phyloP scores from a whole-genome alignment of 1,140 invertebrate species.

The Phymorhynchus buccinoides region DNA sequence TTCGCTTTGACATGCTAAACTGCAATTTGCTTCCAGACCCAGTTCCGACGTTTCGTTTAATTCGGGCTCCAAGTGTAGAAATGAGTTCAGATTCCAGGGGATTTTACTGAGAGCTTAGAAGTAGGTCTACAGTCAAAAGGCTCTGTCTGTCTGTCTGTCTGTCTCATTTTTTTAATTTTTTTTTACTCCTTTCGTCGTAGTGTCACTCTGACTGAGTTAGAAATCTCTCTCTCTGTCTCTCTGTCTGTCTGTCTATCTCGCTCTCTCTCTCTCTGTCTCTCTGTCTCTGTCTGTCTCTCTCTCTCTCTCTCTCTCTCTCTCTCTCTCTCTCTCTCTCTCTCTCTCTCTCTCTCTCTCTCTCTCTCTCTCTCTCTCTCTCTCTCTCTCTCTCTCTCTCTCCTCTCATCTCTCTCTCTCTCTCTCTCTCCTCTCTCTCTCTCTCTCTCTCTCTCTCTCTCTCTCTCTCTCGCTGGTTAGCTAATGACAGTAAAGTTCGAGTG shows the following conservation, averaged over 20 bases:
- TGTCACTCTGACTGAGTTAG: too few relatives aligned
- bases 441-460: background rate
- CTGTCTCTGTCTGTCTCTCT: background rate
- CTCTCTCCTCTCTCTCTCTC: background rate
- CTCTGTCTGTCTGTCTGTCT: background rate
- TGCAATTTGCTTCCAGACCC: constrained; percentile 15
- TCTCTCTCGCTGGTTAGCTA: too few relatives aligned
- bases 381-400: background rate
- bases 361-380: background rate
- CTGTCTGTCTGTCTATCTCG: background rate
- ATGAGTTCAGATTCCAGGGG: constrained; percentile 9
- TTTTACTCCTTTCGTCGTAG: too few relatives aligned
- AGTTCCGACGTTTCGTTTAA: constrained; percentile 15
- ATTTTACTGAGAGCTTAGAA: background rate
- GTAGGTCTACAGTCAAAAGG: too few relatives aligned
- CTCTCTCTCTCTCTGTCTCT: background rate
- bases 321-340: constrained; percentile 17
- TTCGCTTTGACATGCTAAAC: constrained; percentile 32
- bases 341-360: constrained; percentile 23
- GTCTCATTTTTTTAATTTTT: too few relatives aligned
- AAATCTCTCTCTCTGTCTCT: too few relatives aligned
- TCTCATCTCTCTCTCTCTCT: background rate
- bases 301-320: background rate
- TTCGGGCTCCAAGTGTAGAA: background rate
- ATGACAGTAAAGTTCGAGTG: too few relatives aligned